These are phyloP conservation scores for Odocoileus hemionus DNA, from an alignment of 2,113 vertebrate species.

Conservation along the genomic window DNA sequence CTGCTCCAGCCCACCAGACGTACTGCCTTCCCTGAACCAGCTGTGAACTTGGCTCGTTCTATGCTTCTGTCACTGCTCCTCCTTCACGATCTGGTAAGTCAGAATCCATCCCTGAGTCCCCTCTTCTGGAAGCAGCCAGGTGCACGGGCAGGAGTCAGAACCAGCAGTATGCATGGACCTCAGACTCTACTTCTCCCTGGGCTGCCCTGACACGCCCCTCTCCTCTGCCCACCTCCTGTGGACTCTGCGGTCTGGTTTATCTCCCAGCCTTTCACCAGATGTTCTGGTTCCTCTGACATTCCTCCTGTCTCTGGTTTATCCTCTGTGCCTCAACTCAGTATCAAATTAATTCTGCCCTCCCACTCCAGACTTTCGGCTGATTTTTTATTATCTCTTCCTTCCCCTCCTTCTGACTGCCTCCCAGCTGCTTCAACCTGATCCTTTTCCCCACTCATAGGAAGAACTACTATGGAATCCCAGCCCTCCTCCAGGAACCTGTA, in stretches of 20 bases:
- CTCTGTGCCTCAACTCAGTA: neutral
- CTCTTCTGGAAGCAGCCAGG: neutral
- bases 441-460: neutral
- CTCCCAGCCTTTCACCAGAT: neutral
- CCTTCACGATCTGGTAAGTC: neutral
- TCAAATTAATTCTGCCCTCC: neutral
- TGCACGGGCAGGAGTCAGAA: rapidly evolving
- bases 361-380: neutral
- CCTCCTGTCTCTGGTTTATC: neutral
- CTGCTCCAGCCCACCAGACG: neutral
- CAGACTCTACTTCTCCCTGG: rapidly evolving
- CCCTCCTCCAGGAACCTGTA: neutral
- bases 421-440: neutral
- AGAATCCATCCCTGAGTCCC: neutral
- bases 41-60: neutral
- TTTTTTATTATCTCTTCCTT: neutral
- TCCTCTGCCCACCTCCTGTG: neutral
- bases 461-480: neutral
- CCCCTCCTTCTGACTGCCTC: neutral
- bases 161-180: rapidly evolving
- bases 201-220: neutral
- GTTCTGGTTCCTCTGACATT: neutral
- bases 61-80: neutral
- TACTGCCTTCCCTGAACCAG: too few relatives aligned
- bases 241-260: neutral